Percentiles rank a stretch among this genome's conserved stretches.
phyloP scores from a whole-genome alignment of 2,113 vertebrate genomes.

The Scortum barcoo region DNA sequence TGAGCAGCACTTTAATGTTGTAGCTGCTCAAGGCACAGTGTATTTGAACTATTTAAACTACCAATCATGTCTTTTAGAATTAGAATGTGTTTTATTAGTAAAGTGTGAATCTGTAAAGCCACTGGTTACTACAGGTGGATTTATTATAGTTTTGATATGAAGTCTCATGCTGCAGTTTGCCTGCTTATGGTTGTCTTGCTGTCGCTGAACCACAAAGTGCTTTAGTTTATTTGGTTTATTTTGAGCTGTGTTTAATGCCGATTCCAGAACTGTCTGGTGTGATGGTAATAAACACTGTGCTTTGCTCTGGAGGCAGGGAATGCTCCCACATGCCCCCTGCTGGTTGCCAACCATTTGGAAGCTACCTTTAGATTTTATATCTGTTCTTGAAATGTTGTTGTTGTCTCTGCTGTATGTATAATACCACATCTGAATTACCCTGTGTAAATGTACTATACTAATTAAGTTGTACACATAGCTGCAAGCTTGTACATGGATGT shows the following conservation, averaged over 20 bases:
- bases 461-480: not conserved
- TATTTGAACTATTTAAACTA: not conserved
- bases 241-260: not conserved
- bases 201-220: not conserved
- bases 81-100: not conserved
- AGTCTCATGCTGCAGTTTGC: too few species aligned
- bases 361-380: not conserved
- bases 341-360: not conserved
- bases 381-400: not conserved
- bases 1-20: too few species aligned
- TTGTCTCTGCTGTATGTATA: not conserved
- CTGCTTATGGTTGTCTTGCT: too few species aligned
- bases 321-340: not conserved
- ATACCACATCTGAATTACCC: not conserved
- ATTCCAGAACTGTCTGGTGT: not conserved
- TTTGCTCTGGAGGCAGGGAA: not conserved
- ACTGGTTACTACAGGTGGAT: too few species aligned
- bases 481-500: not conserved
- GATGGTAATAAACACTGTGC: too few species aligned
- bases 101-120: not conserved
- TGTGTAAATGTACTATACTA: not conserved
- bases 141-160: too few species aligned
- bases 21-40: too few species aligned
- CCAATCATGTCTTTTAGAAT: not conserved
- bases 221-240: too few species aligned